These are phyloP conservation scores for Lasioglossum villosulum DNA, from an alignment of 2,888 invertebrate species.

Conservation along the genomic window DNA sequence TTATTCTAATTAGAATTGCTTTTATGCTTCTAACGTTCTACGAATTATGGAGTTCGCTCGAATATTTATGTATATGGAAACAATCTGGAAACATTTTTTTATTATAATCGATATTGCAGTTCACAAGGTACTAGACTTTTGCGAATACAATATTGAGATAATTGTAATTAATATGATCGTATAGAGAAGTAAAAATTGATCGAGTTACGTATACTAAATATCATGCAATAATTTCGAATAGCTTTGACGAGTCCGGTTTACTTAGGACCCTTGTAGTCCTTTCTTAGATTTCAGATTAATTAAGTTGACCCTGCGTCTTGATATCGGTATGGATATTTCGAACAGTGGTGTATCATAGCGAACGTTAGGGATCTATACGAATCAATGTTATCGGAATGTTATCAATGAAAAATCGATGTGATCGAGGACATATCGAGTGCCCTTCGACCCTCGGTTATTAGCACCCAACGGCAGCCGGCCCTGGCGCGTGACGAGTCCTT, in stretches of 20 bases:
- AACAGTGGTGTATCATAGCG: neutral
- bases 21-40: no score
- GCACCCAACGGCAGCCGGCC: slow-evolving; percentile 57
- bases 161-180: neutral
- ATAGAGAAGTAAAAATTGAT: neutral
- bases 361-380: neutral
- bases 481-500: slow-evolving; percentile 77
- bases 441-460: slow-evolving; percentile 53
- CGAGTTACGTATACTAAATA: no score
- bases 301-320: neutral
- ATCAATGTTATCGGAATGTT: no score
- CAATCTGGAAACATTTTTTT: no score
- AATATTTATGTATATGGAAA: no score
- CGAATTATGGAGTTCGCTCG: no score
- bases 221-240: neutral
- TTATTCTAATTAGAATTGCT: neutral
- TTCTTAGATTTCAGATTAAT: neutral
- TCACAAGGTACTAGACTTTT: no score
- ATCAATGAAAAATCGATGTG: neutral
- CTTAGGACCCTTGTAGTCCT: neutral
- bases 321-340: neutral
- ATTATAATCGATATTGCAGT: no score
- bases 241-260: neutral
- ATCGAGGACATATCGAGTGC: neutral
- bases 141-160: no score